Evolutionary conservation across 2,888 invertebrate genomes (phyloP), one percentile per base, ranked within the genome.

Genomic region (Stenolophus ochropezus): DNA sequence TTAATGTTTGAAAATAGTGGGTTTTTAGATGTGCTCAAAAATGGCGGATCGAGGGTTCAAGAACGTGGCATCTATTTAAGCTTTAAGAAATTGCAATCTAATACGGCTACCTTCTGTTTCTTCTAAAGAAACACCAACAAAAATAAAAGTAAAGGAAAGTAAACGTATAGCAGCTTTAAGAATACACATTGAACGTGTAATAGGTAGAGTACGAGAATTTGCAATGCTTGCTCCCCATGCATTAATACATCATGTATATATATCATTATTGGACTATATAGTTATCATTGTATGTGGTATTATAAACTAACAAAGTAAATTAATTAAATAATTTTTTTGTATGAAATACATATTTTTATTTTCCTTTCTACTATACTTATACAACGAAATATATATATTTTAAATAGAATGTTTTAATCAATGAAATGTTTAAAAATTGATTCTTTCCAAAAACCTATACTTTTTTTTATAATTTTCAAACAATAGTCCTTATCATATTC

Each of bases 111-210:
- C 85, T 23, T 83, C 82, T 83, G 85, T 85, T 16, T 81, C 69
- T 21, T 18, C 82, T 16, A 47, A 27, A n/a, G 14, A 25, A 73
- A 83, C 84, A 81, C 51, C 77, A 11, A 77, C 81, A 5, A 85
- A 85, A 82, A 71, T 69, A 21, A 83, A 85, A 77, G 85, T 84
- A 5, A 74, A 78, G 16, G 82, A 85, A 83, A 84, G 84, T 20
- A 86, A 85, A 75, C 74, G 82, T 75, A 85, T 86, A 14, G 85
- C 86, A 14, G 84, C 84, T 73, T 82, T 86, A 27, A 58, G 86
- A 80, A 86, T 86, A 20, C 86, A 87, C 83, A 83, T 87, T 58
- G 87, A 87, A 84, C 75, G 86, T 75, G 85, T 86, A 3, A 87
- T 87, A 23, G 42, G 84, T 2, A 80, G 86, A 27, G 16, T 86